Evolutionary conservation across 92 coral and sea anemone species (phyloP), one percentile per base, ranked within the genome.

Genomic region (Palythoa caribaeorum): DNA sequence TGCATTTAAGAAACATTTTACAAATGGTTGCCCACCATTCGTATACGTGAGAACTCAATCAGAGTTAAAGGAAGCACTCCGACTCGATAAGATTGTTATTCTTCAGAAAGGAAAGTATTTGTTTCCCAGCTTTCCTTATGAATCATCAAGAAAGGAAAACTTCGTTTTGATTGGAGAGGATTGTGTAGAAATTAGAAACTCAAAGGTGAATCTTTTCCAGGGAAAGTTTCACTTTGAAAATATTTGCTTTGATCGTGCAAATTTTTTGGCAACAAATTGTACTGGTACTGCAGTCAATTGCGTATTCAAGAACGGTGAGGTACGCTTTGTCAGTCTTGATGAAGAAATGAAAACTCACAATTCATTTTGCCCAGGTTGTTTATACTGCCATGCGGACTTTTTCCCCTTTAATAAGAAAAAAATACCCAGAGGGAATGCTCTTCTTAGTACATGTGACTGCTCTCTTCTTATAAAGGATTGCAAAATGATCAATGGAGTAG

Each of bases 171-270:
- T 16, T 16, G 47, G 47, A 40, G 47, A 40, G 5, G 47, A 40
- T 40, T 40, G 47, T 40, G 47, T 40, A 40, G 47, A 40, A 40
- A 40, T 40, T 40, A 5, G 47, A 40, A 40, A 40, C 47, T 40
- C 47, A 5, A 40, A 2, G 47, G 47, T 40, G 5, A 2, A 2
- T 40, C 47, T 40, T 40, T 40, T 40, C 47, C 2, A 40, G 2
- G 5, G 47, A 40, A 57, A 16, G 10, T 78, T 78, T 78, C 83
- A 78, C 54, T 78, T 78, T 35, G 83, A 78, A 78, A 78, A 78
- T 6, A 21, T 55, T 15, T 35, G 19, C 36, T 78, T 78, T 59
- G 35, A 55, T 39, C 44, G 37, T 78, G 83, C 83, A 57, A 78
- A 78, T 11, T 12, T 54, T 17, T 2, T 40, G 47, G 68, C 71